A percentile compares a stretch with the other conserved stretches of the same genome.
Evolutionary conservation across 1,140 invertebrate genomes (phyloP).

Genomic region (Heliconius himera): DNA sequence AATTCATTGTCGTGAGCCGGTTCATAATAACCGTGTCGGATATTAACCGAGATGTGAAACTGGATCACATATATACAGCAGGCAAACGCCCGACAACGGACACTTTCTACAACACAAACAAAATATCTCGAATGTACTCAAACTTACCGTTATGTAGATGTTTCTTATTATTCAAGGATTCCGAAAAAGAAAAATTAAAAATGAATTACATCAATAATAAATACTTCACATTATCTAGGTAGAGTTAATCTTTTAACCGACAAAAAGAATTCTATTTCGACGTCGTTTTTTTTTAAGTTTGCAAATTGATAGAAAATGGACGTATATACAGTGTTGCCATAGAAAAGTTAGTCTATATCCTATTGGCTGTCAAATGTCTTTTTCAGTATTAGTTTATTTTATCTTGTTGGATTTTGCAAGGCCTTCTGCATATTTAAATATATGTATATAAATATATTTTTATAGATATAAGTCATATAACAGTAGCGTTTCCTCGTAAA

Average conservation of each 20-base stretch:
- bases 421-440: background rate
- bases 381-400: background rate
- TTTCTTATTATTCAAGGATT: constrained; percentile 33
- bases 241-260: constrained; percentile 66
- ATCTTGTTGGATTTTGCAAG: background rate
- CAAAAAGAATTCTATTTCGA: constrained; percentile 68
- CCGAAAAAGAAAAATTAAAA: constrained; percentile 53
- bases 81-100: constrained; percentile 65
- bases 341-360: background rate
- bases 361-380: background rate
- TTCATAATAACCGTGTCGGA: constrained; percentile 64
- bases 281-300: constrained; percentile 79
- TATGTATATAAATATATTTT: background rate
- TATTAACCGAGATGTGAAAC: constrained; percentile 66
- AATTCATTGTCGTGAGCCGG: constrained; percentile 58
- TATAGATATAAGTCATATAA: background rate
- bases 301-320: constrained; percentile 74
- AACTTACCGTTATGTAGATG: constrained; percentile 66
- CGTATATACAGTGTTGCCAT: constrained; percentile 62
- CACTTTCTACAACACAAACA: constrained; percentile 76
- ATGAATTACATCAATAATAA: constrained; percentile 45
- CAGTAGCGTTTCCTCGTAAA: background rate
- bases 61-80: constrained; percentile 60
- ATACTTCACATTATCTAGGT: constrained; percentile 64
- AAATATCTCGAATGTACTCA: constrained; percentile 64